Percentiles rank a stretch among this genome's conserved stretches.
Conservation (phyloP, 2,888 invertebrate genomes). For the Xestia xanthographa region DNA sequence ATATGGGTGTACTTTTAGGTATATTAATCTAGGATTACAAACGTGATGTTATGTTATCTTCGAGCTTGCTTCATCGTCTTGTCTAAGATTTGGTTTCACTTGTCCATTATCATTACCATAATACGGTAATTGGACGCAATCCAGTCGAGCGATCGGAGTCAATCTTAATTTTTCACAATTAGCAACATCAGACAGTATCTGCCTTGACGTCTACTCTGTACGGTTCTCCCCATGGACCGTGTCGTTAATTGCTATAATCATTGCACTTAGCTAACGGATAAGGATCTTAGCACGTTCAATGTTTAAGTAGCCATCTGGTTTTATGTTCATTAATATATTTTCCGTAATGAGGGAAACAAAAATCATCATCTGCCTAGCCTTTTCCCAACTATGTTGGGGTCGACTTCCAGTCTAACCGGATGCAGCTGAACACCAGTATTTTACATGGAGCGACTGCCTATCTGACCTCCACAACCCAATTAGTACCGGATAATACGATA, state of each 20-base stretch:
- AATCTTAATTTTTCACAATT: constrained; percentile 55
- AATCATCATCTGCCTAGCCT: no score
- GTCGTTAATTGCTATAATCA: constrained; percentile 43
- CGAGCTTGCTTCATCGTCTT: not conserved
- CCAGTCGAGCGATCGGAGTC: constrained; percentile 11
- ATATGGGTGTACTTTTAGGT: not conserved
- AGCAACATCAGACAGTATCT: constrained; percentile 32
- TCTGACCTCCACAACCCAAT: no score
- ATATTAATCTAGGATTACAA: not conserved
- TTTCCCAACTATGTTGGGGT: no score
- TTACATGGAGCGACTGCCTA: no score
- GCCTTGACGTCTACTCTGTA: constrained; percentile 11
- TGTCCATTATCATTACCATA: constrained; percentile 28
- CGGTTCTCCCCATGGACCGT: constrained; percentile 34
- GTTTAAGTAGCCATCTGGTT: not conserved
- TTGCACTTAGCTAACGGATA: constrained; percentile 46
- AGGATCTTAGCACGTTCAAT: constrained; percentile 24
- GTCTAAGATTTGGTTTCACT: not conserved
- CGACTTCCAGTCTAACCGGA: no score
- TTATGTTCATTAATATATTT: not conserved
- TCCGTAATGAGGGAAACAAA: not conserved
- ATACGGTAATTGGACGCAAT: constrained; percentile 7
- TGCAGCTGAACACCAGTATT: no score
- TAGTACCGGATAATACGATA: no score
- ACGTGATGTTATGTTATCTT: not conserved